A percentile compares a stretch with the other conserved stretches of the same genome.
Evolutionary conservation across 2,888 invertebrate species (phyloP).

Genomic region (Acrobasis suavella): DNA sequence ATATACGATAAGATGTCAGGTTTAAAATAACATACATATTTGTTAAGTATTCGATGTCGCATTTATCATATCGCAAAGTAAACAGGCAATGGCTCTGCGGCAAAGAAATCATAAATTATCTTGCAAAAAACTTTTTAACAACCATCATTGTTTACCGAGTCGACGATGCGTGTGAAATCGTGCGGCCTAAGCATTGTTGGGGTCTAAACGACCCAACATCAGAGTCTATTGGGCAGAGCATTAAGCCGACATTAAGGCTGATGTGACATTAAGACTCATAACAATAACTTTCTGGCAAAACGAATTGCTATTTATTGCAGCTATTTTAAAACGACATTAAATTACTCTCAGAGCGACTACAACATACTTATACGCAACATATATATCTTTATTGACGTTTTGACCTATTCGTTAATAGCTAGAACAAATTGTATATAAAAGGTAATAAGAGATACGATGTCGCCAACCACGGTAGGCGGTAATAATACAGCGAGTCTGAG

Average conservation of each 20-base stretch:
- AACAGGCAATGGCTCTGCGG: conserved; percentile 49
- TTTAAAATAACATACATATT: conserved; percentile 21
- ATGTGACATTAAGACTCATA: conserved; percentile 57
- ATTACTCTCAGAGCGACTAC: conserved; percentile 36
- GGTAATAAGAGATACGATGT: conserved; percentile 27
- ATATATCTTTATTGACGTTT: conserved; percentile 51
- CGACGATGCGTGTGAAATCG: conserved; percentile 64
- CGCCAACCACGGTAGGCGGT: conserved; percentile 28
- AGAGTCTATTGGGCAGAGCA: conserved; percentile 46
- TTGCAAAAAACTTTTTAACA: conserved; percentile 50
- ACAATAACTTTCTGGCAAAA: conserved; percentile 52
- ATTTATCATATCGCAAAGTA: conserved; percentile 56
- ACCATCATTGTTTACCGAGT: conserved; percentile 56
- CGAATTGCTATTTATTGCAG: conserved; percentile 62
- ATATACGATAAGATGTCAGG: background rate
- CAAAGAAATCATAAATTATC: conserved; percentile 56
- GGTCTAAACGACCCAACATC: conserved; percentile 51
- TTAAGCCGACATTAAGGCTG: conserved; percentile 56
- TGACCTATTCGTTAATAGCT: conserved; percentile 53
- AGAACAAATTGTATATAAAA: conserved; percentile 44
- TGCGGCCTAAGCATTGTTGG: conserved; percentile 45
- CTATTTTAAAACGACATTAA: conserved; percentile 58
- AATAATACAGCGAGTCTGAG: conserved; percentile 40
- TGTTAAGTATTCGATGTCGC: conserved; percentile 47
- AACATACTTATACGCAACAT: conserved; percentile 44